Evolutionary conservation across 2,888 invertebrate species (phyloP), one percentile per base, ranked within the genome.

Genomic region (Epinotia nisella): DNA sequence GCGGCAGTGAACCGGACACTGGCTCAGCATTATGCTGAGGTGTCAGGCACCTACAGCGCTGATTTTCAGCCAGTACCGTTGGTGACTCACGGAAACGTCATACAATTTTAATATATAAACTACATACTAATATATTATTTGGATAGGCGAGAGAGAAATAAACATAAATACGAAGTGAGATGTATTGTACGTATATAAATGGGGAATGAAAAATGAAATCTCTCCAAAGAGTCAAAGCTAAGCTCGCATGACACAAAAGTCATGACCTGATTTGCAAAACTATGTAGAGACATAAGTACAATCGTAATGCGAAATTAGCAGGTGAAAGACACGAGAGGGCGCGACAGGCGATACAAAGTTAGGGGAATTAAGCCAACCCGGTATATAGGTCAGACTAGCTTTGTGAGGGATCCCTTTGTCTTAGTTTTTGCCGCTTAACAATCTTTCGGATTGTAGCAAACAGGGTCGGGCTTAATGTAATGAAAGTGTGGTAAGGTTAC

Each of bases 361-460:
- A 87, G 85, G 85, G 86, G 86, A 85, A 87, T 90, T 89, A 89
- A 85, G 84, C 70, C 78, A 75, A 71, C 64, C 59, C 75, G 78
- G 77, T 78, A 90, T 87, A 80, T 90, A 85, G 90, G 90, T 90
- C 90, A 85, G 84, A 82, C 78, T 78, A 81, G 84, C 88, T 89
- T 90, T 90, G 89, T 88, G 80, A 80, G 78, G 78, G 77, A 76
- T 75, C 80, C 85, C 86, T 89, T 91, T 90, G 89, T 90, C 83
- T 88, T 59, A 82, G 81, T 87, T 86, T 89, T 88, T 89, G 85
- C 75, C 75, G 77, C 79, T 76, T 77, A 78, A 69, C 74, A 77
- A 75, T 77, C 75, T 75, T 70, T 76, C 68, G 70, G 73, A 69
- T 73, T 73, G 64, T 21, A 73, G 39, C 55, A 49, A 55, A 62